Evolutionary conservation across 2,797 vertebrate genomes (phyloP).

Genomic region (Dallia pectoralis): DNA sequence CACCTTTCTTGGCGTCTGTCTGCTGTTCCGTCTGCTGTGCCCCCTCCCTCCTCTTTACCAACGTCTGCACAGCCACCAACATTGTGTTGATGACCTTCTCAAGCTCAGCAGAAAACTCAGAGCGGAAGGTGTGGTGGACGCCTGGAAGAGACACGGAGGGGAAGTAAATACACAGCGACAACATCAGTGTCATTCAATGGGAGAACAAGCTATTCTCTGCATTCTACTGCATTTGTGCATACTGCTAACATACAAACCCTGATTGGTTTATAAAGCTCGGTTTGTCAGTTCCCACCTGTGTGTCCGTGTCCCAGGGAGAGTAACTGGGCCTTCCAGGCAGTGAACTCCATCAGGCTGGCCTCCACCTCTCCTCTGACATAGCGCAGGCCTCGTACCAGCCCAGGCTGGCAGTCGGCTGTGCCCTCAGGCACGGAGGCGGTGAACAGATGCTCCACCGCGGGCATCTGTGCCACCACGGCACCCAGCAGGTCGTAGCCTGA

Average conservation of each 20-base stretch:
- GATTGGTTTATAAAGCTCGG: not conserved
- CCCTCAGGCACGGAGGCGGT: constrained; percentile 59
- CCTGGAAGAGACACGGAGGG: constrained; percentile 35
- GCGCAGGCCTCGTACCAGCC: constrained; percentile 77
- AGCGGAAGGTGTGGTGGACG: constrained; percentile 60
- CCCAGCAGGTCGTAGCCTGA: constrained; percentile 77
- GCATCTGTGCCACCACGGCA: constrained; percentile 75
- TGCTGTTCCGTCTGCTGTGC: constrained; percentile 49
- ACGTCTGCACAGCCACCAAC: constrained; percentile 85
- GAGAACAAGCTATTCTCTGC: too few species aligned
- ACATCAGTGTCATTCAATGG: not conserved
- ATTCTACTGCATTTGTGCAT: not conserved
- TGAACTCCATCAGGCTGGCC: constrained; percentile 76
- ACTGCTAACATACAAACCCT: not conserved
- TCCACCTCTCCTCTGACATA: constrained; percentile 80
- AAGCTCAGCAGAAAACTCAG: constrained; percentile 81
- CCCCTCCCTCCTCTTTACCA: constrained; percentile 77
- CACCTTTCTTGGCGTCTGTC: constrained; percentile 65
- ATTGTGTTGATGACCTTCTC: constrained; percentile 83
- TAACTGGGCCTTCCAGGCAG: constrained; percentile 83
- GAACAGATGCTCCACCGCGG: constrained; percentile 80
- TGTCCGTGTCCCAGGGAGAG: constrained; percentile 60
- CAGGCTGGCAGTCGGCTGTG: constrained; percentile 59
- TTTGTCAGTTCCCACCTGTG: constrained; percentile 52
- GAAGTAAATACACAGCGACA: not conserved